These are phyloP conservation scores for Capreolus pygargus DNA, from an alignment of 2,113 vertebrate species.

Conservation along the genomic window DNA sequence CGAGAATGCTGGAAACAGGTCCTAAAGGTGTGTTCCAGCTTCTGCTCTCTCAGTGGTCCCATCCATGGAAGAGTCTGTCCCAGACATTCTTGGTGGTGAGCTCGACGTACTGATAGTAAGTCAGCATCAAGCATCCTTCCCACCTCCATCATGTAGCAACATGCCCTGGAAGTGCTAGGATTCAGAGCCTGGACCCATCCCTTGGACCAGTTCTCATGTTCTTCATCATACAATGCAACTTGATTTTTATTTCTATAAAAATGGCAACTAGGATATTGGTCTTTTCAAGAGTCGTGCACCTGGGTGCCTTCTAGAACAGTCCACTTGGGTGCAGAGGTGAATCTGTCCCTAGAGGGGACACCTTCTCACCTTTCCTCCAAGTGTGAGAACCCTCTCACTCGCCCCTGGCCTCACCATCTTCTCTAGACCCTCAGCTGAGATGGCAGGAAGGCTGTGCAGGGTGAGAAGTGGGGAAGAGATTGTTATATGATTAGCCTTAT, in stretches of 20 bases:
- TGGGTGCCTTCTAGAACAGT: not conserved
- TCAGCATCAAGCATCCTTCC: not conserved
- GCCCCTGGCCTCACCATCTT: not conserved
- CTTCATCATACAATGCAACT: not conserved
- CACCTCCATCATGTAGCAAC: not conserved
- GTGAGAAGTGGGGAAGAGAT: not conserved
- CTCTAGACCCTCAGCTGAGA: not conserved
- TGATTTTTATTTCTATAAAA: not conserved
- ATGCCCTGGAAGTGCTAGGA: not conserved
- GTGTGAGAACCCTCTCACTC: not conserved
- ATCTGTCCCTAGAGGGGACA: not conserved
- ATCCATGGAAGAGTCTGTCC: not conserved
- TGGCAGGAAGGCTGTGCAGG: not conserved
- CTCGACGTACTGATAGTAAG: not conserved
- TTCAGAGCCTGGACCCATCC: not conserved
- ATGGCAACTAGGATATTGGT: not conserved
- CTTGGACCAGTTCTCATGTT: not conserved
- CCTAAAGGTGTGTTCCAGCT: not conserved
- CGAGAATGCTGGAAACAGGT: not conserved
- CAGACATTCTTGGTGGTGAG: not conserved
- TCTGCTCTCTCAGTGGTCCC: not conserved
- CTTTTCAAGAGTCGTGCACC: not conserved
- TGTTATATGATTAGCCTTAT: not conserved
- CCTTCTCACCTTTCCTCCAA: not conserved
- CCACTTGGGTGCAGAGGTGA: no score